phyloP scores from a whole-genome alignment of 2,113 vertebrate species.

The Hippocampus zosterae region DNA sequence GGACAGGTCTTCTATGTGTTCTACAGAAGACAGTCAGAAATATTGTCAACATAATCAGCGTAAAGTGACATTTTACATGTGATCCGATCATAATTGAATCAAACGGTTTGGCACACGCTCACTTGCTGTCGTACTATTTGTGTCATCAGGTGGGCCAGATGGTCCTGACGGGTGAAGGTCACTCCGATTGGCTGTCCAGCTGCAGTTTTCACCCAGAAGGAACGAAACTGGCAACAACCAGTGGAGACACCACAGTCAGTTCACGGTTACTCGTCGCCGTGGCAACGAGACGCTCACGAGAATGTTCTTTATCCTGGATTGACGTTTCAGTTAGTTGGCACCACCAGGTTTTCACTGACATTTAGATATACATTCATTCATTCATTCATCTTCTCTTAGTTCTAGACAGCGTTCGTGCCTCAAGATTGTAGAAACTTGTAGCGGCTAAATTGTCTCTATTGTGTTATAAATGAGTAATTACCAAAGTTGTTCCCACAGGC shows the following conservation, averaged over 20 bases:
- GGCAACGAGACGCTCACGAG: background rate
- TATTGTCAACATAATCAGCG: no score
- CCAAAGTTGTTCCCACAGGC: slow-evolving; percentile 25
- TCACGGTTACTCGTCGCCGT: background rate
- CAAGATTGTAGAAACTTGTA: background rate
- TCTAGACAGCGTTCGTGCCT: background rate
- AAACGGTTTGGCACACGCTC: background rate
- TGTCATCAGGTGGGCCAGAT: slow-evolving; percentile 31
- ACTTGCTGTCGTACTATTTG: background rate
- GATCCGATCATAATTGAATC: background rate
- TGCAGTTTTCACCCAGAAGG: slow-evolving; percentile 51
- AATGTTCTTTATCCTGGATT: background rate
- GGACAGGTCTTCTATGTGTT: no score
- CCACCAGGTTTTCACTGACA: background rate
- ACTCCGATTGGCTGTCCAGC: slow-evolving; percentile 50
- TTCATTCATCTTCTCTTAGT: no score
- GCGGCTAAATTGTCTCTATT: no score
- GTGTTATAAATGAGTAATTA: background rate
- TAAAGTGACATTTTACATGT: no score
- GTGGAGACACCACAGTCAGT: slow-evolving; percentile 43
- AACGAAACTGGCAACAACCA: slow-evolving; percentile 42
- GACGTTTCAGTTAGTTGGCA: background rate
- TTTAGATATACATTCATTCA: no score
- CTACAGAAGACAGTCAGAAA: background rate
- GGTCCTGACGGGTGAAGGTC: slow-evolving; percentile 44